Conservation (phyloP, 2,113 vertebrate species). For the Pleuronectes platessa region DNA sequence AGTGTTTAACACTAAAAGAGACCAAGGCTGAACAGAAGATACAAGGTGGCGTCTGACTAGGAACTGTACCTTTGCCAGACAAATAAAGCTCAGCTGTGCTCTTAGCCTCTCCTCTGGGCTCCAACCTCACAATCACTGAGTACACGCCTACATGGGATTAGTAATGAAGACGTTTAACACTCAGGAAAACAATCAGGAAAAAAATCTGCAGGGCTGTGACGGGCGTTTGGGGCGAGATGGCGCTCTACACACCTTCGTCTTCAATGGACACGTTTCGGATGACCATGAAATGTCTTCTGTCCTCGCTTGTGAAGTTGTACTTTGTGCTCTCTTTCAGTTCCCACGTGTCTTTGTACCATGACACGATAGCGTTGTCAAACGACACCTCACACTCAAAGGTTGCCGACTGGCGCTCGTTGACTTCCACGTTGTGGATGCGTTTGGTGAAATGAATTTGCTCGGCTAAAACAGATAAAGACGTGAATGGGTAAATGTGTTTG, state of each 20-base stretch:
- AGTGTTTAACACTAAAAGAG: constrained; percentile 42
- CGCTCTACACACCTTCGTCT: constrained; percentile 92
- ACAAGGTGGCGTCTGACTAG: constrained; percentile 54
- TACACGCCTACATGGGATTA: constrained; percentile 91
- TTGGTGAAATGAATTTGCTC: constrained; percentile 99
- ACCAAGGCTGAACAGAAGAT: constrained; percentile 38
- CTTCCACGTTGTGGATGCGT: constrained; percentile 97
- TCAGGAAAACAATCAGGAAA: constrained; percentile 55
- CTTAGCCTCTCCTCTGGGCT: constrained; percentile 97
- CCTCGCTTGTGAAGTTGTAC: constrained; percentile 96
- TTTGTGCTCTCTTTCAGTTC: constrained; percentile 94
- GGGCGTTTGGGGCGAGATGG: constrained; percentile 24
- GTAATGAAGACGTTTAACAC: constrained; percentile 70
- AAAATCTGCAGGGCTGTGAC: constrained; percentile 12
- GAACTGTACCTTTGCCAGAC: constrained; percentile 90
- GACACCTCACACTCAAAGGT: constrained; percentile 98
- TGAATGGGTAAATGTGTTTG: constrained; percentile 58
- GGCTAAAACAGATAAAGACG: constrained; percentile 87
- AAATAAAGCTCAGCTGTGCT: constrained; percentile 98
- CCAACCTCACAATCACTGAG: constrained; percentile 97
- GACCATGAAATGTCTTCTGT: constrained; percentile 97
- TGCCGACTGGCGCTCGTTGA: constrained; percentile 94
- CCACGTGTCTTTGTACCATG: constrained; percentile 97
- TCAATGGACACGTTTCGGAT: constrained; percentile 95
- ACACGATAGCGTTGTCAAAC: constrained; percentile 96